phyloP scores from a whole-genome alignment of 1,140 invertebrate genomes.

The Drosophila pruinosa region DNA sequence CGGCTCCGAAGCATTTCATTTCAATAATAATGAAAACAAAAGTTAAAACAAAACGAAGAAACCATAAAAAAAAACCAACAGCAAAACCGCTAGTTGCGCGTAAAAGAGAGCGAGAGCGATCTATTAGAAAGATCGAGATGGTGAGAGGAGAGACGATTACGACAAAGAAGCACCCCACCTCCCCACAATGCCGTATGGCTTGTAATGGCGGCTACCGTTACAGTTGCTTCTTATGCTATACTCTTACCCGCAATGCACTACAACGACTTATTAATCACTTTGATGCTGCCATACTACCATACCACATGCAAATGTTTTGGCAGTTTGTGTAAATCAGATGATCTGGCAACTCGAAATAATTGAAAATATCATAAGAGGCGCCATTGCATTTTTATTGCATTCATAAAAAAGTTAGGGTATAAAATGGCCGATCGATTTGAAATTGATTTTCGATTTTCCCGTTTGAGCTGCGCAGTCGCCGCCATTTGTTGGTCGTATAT shows the following conservation, averaged over 20 bases:
- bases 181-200: neutral
- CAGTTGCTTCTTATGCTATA: slow-evolving; percentile 27
- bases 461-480: slow-evolving; percentile 47
- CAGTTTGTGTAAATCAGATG: neutral
- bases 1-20: slow-evolving; percentile 50
- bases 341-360: neutral
- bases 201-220: slow-evolving; percentile 26
- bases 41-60: slow-evolving; percentile 63
- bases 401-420: slow-evolving; percentile 4
- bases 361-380: neutral
- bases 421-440: neutral
- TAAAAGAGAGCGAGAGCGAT: slow-evolving; percentile 9
- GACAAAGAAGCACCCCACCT: neutral
- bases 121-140: neutral
- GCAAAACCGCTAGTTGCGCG: slow-evolving; percentile 59
- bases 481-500: slow-evolving; percentile 50
- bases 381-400: neutral
- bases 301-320: too few species aligned
- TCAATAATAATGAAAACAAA: slow-evolving; percentile 78
- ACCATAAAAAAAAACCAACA: slow-evolving; percentile 13
- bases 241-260: neutral
- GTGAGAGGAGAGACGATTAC: slow-evolving; percentile 7
- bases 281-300: neutral
- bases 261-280: neutral
- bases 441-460: slow-evolving; percentile 27